Percentiles rank a stretch among this genome's conserved stretches.
Conservation (phyloP, 2,888 invertebrate genomes). For the Lasius fuliginosus region DNA sequence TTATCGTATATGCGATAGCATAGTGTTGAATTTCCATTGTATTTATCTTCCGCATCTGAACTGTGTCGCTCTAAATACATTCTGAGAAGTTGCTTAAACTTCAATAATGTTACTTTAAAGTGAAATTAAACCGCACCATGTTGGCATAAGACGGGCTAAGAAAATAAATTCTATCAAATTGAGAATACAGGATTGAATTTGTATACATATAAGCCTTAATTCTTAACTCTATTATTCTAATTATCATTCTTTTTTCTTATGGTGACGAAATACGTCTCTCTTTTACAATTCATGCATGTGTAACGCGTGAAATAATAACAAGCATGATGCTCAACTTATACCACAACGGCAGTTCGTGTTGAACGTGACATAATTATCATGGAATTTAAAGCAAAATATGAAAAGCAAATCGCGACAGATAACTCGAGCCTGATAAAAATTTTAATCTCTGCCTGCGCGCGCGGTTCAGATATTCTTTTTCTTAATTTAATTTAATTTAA, state of each 20-base stretch:
- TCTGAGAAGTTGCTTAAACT: conserved; percentile 11
- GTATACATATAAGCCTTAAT: not conserved
- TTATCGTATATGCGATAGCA: conserved; percentile 34
- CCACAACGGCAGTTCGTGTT: conserved; percentile 6
- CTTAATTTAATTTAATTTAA: conserved; percentile 48
- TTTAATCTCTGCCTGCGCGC: conserved; percentile 29
- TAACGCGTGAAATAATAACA: conserved; percentile 22
- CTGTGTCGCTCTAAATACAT: conserved; percentile 30
- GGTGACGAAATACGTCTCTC: not conserved
- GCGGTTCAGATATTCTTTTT: conserved; percentile 17
- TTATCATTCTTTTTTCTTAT: not conserved
- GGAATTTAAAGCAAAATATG: conserved; percentile 43
- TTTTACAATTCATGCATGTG: not conserved
- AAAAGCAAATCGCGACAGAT: conserved; percentile 44
- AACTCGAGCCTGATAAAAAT: conserved; percentile 47
- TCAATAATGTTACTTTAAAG: conserved; percentile 24
- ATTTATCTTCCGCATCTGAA: conserved; percentile 44
- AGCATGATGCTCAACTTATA: conserved; percentile 8
- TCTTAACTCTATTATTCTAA: not conserved
- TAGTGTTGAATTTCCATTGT: conserved; percentile 45
- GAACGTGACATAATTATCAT: conserved; percentile 29
- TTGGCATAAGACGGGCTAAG: not conserved
- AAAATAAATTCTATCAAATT: conserved; percentile 1
- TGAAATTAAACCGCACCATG: conserved; percentile 1
- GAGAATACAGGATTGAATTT: not conserved